phyloP scores from a whole-genome alignment of 2,888 invertebrate species.

The Diplazon laetatorius region DNA sequence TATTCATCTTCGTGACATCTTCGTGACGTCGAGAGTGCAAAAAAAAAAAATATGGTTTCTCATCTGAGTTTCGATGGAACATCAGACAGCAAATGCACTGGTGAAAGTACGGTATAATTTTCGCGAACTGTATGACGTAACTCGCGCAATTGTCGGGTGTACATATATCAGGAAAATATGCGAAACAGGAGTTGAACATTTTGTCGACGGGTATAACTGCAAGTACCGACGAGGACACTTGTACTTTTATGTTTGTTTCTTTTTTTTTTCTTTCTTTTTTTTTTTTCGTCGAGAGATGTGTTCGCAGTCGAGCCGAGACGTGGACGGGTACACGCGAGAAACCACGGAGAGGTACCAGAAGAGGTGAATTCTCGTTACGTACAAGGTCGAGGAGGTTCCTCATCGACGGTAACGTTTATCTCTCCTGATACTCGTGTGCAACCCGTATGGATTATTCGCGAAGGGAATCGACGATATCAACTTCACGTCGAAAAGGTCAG shows the following conservation, averaged over 20 bases:
- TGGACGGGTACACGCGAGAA: conserved; percentile 46
- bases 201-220: conserved; percentile 68
- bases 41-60: too few species aligned
- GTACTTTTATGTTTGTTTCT: too few species aligned
- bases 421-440: conserved; percentile 12
- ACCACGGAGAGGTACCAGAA: conserved; percentile 40
- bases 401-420: not conserved
- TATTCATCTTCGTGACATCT: too few species aligned
- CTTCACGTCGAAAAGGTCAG: not conserved
- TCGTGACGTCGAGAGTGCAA: too few species aligned
- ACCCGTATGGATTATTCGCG: not conserved
- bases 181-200: conserved; percentile 74
- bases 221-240: conserved; percentile 67
- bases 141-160: conserved; percentile 81
- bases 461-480: not conserved
- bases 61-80: too few species aligned
- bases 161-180: conserved; percentile 79
- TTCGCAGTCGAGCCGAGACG: conserved; percentile 31
- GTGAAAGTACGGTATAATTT: not conserved
- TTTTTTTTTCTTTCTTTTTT: too few species aligned
- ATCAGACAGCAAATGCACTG: too few species aligned
- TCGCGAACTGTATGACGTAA: conserved; percentile 72
- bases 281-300: conserved; percentile 40
- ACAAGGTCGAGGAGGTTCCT: conserved; percentile 25
- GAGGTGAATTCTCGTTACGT: conserved; percentile 38